Percentiles rank a stretch among this genome's conserved stretches.
Evolutionary conservation across 2,888 invertebrate genomes (phyloP).

Genomic region (Oligia strigilis): DNA sequence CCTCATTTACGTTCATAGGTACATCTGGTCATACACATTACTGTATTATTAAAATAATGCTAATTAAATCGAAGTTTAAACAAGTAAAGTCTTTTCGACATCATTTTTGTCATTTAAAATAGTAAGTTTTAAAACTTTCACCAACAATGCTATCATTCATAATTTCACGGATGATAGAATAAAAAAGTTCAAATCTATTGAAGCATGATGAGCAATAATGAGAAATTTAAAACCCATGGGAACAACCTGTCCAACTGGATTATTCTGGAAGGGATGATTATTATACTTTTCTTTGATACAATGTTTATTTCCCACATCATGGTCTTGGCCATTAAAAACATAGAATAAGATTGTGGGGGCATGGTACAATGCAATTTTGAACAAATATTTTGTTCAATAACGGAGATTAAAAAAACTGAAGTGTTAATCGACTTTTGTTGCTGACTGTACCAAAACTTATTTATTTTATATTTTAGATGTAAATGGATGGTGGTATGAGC

Average conservation of each 20-base stretch:
- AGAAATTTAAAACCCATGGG: slow-evolving; percentile 64
- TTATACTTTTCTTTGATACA: background rate
- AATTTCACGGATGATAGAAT: slow-evolving; percentile 44
- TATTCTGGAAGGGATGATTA: slow-evolving; percentile 30
- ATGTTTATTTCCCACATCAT: slow-evolving; percentile 11
- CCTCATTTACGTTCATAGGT: background rate
- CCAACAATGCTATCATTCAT: slow-evolving; percentile 9
- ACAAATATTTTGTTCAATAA: no score
- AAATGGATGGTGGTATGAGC: no score
- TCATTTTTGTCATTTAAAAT: slow-evolving; percentile 1
- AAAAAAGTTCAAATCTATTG: slow-evolving; percentile 46
- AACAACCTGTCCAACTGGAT: slow-evolving; percentile 54
- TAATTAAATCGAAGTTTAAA: no score
- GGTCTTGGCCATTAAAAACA: background rate
- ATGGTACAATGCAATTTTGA: background rate
- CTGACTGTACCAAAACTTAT: no score
- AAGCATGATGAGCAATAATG: slow-evolving; percentile 61
- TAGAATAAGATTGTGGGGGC: background rate
- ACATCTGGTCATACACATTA: background rate
- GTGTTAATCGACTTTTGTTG: no score
- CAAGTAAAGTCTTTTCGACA: background rate
- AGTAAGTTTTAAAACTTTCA: background rate
- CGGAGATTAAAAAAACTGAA: no score
- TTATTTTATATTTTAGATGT: no score
- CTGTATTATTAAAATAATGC: background rate